phyloP scores from a whole-genome alignment of 2,888 invertebrate species.

The Sipha maydis region DNA sequence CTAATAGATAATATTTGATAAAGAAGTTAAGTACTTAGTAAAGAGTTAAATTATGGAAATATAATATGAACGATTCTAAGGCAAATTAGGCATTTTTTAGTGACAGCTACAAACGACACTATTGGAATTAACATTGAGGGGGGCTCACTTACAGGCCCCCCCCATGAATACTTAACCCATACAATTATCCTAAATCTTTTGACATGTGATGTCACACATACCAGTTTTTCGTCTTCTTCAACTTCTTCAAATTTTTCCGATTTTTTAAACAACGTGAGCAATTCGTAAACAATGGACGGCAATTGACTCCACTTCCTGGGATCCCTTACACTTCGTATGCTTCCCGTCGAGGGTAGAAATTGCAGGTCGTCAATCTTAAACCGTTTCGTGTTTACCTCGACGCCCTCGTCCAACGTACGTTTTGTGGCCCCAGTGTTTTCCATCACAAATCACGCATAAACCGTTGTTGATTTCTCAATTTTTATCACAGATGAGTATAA shows the following conservation, averaged over 20 bases:
- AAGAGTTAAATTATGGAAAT: neutral
- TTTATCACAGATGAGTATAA: no score
- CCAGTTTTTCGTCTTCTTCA: neutral
- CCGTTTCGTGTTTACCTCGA: neutral
- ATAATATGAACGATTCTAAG: no score
- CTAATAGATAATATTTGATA: neutral
- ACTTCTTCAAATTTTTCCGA: neutral
- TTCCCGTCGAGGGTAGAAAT: neutral
- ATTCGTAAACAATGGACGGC: slow-evolving; percentile 17
- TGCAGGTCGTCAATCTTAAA: neutral
- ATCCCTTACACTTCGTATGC: neutral
- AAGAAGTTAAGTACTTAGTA: no score
- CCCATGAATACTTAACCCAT: no score
- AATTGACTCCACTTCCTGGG: neutral
- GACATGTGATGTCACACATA: neutral
- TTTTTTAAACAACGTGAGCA: slow-evolving; percentile 14
- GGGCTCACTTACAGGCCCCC: no score
- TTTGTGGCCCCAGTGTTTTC: neutral
- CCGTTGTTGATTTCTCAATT: neutral
- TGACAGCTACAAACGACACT: no score
- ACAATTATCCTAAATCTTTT: neutral
- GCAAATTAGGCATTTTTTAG: no score
- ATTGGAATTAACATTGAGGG: no score
- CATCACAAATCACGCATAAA: neutral
- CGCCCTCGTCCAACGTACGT: neutral